Conservation (phyloP, 2,797 vertebrate genomes). For the Rhinophrynus dorsalis region DNA sequence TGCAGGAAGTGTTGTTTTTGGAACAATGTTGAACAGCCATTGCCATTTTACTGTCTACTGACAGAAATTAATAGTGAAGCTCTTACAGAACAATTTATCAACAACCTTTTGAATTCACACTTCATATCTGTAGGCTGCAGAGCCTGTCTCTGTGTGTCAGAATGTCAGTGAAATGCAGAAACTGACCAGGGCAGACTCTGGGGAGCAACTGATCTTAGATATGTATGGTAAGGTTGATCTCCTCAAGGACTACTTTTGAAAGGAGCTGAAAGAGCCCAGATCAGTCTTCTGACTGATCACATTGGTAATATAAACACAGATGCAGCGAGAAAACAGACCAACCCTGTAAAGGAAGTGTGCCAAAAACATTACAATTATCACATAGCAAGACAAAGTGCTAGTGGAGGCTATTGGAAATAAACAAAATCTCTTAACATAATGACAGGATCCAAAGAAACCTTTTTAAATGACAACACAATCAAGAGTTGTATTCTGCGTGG, state of each 20-base stretch:
- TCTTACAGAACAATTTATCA: slow-evolving; percentile 75
- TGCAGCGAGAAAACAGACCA: slow-evolving; percentile 49
- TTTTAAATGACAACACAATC: slow-evolving; percentile 26
- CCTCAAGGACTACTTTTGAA: slow-evolving; percentile 59
- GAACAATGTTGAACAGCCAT: slow-evolving; percentile 72
- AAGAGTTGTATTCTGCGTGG: slow-evolving; percentile 1
- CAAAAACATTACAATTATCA: slow-evolving; percentile 53
- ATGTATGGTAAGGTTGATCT: slow-evolving; percentile 62
- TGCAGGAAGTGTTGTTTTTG: slow-evolving; percentile 85
- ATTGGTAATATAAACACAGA: slow-evolving; percentile 64
- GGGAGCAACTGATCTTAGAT: slow-evolving; percentile 62
- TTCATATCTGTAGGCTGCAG: slow-evolving; percentile 60
- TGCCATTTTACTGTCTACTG: slow-evolving; percentile 79
- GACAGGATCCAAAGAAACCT: slow-evolving; percentile 31
- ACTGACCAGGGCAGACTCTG: slow-evolving; percentile 56
- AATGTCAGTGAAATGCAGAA: slow-evolving; percentile 63
- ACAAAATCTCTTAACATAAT: slow-evolving; percentile 24
- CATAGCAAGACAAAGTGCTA: not conserved
- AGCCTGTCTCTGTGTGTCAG: slow-evolving; percentile 62
- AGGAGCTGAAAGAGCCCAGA: slow-evolving; percentile 57
- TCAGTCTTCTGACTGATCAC: slow-evolving; percentile 52
- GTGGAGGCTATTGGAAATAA: slow-evolving; percentile 49
- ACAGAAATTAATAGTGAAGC: slow-evolving; percentile 82
- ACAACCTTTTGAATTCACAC: slow-evolving; percentile 67
- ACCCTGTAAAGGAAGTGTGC: slow-evolving; percentile 29